phyloP scores from a whole-genome alignment of 2,888 invertebrate genomes.

The Neocrepidodera transversa region DNA sequence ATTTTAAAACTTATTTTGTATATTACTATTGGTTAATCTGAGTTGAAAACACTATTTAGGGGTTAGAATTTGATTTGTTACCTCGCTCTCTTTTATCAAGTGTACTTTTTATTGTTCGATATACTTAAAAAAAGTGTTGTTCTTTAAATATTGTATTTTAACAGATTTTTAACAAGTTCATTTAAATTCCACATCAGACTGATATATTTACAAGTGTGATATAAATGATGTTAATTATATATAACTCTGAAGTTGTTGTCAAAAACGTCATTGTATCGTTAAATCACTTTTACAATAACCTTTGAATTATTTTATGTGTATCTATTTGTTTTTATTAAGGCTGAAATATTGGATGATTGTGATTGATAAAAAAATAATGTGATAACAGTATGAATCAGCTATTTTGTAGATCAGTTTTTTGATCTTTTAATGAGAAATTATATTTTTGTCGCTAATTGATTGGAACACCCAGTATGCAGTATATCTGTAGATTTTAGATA shows the following conservation, averaged over 20 bases:
- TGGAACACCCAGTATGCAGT: constrained; percentile 4
- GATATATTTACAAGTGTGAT: constrained; percentile 3
- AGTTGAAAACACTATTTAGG: not conserved
- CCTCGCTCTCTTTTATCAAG: not conserved
- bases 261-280: not conserved
- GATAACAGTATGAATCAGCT: constrained; percentile 8
- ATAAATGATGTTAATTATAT: not conserved
- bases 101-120: not conserved
- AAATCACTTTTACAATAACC: not conserved
- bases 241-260: not conserved
- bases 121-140: not conserved
- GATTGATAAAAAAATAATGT: constrained; percentile 7
- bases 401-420: constrained; percentile 13
- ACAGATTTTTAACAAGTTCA: not conserved
- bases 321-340: not conserved
- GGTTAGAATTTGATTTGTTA: not conserved
- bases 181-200: not conserved
- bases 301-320: not conserved
- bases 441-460: constrained; percentile 13
- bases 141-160: not conserved
- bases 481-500: not conserved
- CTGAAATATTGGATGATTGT: constrained; percentile 6
- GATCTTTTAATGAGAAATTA: not conserved
- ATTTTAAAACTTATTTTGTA: not conserved
- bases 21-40: not conserved